phyloP scores from a whole-genome alignment of 2,888 invertebrate species.

The Caradrina clavipalpis region DNA sequence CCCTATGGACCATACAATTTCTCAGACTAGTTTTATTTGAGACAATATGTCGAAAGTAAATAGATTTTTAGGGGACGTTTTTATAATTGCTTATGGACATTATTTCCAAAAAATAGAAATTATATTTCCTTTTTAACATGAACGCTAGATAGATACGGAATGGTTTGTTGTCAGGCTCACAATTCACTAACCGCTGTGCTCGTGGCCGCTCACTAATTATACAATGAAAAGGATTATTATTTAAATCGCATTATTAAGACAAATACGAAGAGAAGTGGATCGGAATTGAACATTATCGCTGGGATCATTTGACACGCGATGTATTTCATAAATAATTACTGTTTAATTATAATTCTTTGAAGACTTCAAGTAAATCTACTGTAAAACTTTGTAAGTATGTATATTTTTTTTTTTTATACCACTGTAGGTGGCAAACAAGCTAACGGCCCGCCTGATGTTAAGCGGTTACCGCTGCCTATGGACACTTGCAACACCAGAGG shows the following conservation, averaged over 20 bases:
- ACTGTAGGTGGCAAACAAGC: too few relatives aligned
- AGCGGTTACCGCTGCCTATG: too few relatives aligned
- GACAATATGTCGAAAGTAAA: too few relatives aligned
- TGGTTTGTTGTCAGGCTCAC: not conserved
- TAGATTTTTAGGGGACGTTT: not conserved
- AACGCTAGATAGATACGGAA: too few relatives aligned
- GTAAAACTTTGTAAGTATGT: not conserved
- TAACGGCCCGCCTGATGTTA: too few relatives aligned
- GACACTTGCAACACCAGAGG: too few relatives aligned
- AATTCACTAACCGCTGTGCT: conserved; percentile 33
- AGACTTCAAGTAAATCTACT: not conserved
- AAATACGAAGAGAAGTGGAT: conserved; percentile 54
- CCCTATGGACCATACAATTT: too few relatives aligned
- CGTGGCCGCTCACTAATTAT: conserved; percentile 52
- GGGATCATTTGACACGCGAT: conserved; percentile 17
- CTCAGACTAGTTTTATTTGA: too few relatives aligned
- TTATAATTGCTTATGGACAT: not conserved
- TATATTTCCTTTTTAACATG: too few relatives aligned
- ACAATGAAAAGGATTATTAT: conserved; percentile 61
- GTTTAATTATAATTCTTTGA: not conserved
- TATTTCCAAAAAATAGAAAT: too few relatives aligned
- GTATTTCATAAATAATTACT: not conserved
- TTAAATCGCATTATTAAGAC: conserved; percentile 62
- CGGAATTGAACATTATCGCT: conserved; percentile 37
- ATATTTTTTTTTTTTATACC: too few relatives aligned